Base-by-base conservation (phyloP, 2,888 invertebrate genomes). In the Tolmerus cingulatus region DNA sequence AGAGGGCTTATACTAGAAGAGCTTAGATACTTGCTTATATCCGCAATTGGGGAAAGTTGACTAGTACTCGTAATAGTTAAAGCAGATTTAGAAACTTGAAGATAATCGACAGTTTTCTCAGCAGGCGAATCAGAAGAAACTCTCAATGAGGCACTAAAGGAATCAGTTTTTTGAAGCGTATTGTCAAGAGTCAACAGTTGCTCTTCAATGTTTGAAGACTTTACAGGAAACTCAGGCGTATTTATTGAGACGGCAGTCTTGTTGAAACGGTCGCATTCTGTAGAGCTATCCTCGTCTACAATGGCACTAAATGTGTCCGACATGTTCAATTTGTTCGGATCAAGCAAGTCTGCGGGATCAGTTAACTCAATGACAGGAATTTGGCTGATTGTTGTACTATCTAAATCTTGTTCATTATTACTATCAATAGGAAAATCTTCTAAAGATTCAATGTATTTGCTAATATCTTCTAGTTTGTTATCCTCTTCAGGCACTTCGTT, bases 11-110 rank as follows among this genome's bases (percentile, higher is more conserved):
- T 89, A 74, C 81, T 88, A 23, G 89, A 88, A 8, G 82, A 87
- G 81, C 89, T 89, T 37, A 90, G 87, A 86, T 89, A 89, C 37
- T 88, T 87, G 23, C 88, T 88, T 57, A 89, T 91, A 88, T 91
- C 91, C 3, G 91, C 91, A 23, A 90, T 89, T 23, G 91, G 91
- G 0, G 91, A 91, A 19, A 92, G 87, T 87, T 91, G 91, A 81
- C 90, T 90, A 66, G 90, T 90, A 88, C 91, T 91, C 0, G 90
- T 91, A n/a, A 91, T 90, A 57, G 85, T 85, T 34, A 74, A 57
- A 12, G 86, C 74, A 2, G 86, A 74, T 16, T 87, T n/a, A 19
- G 74, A 74, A 74, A 86, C 85, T 7, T 86, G 79, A n/a, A 87
- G 74, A 86, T 77, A 86, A 34, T 77, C 43, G 27, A 86, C 40